Conservation (phyloP, 1,140 invertebrate species). For the Nylanderia fulva region DNA sequence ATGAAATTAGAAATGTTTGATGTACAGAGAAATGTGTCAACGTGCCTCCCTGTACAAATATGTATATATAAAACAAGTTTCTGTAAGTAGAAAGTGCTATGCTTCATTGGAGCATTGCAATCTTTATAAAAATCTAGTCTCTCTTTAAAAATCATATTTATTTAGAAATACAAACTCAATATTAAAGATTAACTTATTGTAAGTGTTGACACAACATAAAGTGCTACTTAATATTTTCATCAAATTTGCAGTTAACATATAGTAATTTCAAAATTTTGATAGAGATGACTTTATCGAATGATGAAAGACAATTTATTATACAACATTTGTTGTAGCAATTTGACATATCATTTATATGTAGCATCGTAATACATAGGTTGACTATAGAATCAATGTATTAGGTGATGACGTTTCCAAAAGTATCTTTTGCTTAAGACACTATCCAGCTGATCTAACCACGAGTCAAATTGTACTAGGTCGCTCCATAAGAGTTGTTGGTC, state of each 20-base stretch:
- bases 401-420: constrained; percentile 67
- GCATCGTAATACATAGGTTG: constrained; percentile 70
- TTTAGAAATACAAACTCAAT: neutral
- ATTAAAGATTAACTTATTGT: neutral
- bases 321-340: constrained; percentile 2
- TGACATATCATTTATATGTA: constrained; percentile 43
- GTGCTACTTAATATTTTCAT: constrained; percentile 1
- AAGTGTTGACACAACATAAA: neutral
- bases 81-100: neutral
- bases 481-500: neutral
- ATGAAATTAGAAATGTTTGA: neutral
- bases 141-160: neutral
- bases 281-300: neutral
- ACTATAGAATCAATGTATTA: constrained; percentile 70
- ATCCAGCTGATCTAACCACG: constrained; percentile 71
- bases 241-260: constrained; percentile 16
- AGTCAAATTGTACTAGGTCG: constrained; percentile 32
- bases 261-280: constrained; percentile 9
- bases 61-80: neutral
- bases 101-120: neutral
- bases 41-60: neutral
- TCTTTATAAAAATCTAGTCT: constrained; percentile 5
- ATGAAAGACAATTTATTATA: neutral
- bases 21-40: neutral
- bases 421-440: constrained; percentile 70